Conservation (phyloP, 1,140 invertebrate species). For the Plectrocnemia conspersa region DNA sequence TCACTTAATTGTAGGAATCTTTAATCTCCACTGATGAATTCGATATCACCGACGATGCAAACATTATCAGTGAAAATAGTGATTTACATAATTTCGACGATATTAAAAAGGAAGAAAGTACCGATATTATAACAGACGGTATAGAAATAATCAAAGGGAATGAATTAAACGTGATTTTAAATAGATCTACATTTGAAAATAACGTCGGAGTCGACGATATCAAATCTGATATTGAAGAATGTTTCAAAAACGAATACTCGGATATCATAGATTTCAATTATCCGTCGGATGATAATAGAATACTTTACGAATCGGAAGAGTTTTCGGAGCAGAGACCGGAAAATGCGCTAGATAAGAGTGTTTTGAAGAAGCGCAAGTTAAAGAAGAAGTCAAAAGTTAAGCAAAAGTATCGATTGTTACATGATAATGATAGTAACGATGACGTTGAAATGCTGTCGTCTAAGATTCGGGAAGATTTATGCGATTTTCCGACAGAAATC, state of each 20-base stretch:
- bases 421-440: constrained; percentile 7
- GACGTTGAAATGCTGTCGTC: too few species aligned
- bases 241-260: not conserved
- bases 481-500: constrained; percentile 22
- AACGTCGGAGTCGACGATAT: too few species aligned
- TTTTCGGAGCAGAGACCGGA: not conserved
- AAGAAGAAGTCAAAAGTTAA: not conserved
- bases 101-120: too few species aligned
- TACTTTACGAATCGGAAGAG: not conserved
- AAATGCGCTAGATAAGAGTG: not conserved
- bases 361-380: constrained; percentile 11
- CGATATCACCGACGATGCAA: too few species aligned
- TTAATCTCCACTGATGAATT: too few species aligned
- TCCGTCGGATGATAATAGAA: constrained; percentile 1
- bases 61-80: too few species aligned
- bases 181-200: too few species aligned
- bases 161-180: too few species aligned
- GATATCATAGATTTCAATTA: not conserved
- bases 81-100: not conserved
- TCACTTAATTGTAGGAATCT: too few species aligned
- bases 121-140: too few species aligned
- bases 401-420: not conserved
- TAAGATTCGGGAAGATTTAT: constrained; percentile 2
- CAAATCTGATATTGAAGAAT: constrained; percentile 1
- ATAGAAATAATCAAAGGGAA: too few species aligned